Evolutionary conservation across 2,888 invertebrate species (phyloP), one percentile per base, ranked within the genome.

Genomic region (Itoplectis maculator): DNA sequence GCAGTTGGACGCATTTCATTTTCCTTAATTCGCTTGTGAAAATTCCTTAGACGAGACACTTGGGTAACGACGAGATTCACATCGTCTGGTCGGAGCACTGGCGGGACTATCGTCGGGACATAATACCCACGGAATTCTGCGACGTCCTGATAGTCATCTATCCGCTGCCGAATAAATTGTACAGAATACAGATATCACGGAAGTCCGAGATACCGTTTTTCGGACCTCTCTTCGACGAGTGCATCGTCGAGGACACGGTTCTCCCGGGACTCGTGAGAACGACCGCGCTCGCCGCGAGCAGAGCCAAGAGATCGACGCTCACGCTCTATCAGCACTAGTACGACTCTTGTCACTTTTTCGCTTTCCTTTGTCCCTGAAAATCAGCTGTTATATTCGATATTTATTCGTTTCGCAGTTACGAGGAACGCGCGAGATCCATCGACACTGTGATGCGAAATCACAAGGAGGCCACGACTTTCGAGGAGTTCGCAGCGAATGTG

Each of bases 61-160:
- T 99, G 85, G 99, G 99, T 63, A 99, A 99, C 93, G 99, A 99
- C 93, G 99, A 99, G 93, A 98, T 99, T 79, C 99, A 99, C 92
- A 98, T 99, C 85, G 98, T 99, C 40, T 99, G 99, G 99, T 99
- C 98, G 69, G 99, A 99, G 92, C 99, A 99, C 93, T 95, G 95
- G 93, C 95, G 99, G 84, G 98, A 99, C 91, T 99, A 99, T 94
- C 95, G 98, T 80, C 95, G 99, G 77, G 98, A 98, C 91, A 99
- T 99, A 88, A 96, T 99, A 91, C 99, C 99, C 74, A 99, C 99
- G 11, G 99, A 99, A 94, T 99, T 99, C 95, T 99, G 99, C 93
- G 99, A 99, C 94, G 98, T 99, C 84, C 95, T 99, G 82, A 98
- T 99, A 90, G 97, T 97, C 61, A 97, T 99, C 89, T 99, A 99